Evolutionary conservation across 2,797 vertebrate genomes (phyloP).

Genomic region (Prunella strophiata): DNA sequence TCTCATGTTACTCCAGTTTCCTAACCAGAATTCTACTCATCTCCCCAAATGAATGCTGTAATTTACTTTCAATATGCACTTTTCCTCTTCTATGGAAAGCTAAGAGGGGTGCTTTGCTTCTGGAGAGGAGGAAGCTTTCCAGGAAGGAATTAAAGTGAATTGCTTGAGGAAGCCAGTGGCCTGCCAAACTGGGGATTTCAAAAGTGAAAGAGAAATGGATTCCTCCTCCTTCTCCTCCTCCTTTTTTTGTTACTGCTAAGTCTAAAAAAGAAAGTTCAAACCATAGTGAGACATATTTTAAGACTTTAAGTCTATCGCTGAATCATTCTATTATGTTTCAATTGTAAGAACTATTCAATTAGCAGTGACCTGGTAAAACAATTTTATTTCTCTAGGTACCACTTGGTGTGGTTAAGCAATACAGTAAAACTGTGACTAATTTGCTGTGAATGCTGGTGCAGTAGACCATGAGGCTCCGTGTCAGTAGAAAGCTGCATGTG

Average conservation of each 20-base stretch:
- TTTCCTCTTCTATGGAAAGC: neutral
- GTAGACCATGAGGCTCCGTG: constrained; percentile 1
- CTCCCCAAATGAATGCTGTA: neutral
- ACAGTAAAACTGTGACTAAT: constrained; percentile 22
- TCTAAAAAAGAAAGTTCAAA: neutral
- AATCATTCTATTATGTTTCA: neutral
- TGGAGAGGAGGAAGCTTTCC: neutral
- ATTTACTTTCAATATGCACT: neutral
- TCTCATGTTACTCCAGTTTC: neutral
- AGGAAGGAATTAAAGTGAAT: neutral
- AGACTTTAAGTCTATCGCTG: neutral
- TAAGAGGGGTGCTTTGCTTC: neutral
- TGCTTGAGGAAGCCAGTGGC: neutral
- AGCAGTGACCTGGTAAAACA: neutral
- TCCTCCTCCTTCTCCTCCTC: neutral
- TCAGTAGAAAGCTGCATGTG: constrained; percentile 24
- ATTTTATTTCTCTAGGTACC: neutral
- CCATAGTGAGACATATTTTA: neutral
- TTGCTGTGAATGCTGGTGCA: constrained; percentile 23
- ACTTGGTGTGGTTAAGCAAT: neutral
- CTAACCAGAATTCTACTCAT: neutral
- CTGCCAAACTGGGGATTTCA: neutral
- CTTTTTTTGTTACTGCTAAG: neutral
- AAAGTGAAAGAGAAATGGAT: neutral
- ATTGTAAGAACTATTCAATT: neutral